A percentile compares a stretch with the other conserved stretches of the same genome.
These are phyloP conservation scores for Torymus aiolomorphi DNA, from an alignment of 2,888 invertebrate species.

Conservation along the genomic window DNA sequence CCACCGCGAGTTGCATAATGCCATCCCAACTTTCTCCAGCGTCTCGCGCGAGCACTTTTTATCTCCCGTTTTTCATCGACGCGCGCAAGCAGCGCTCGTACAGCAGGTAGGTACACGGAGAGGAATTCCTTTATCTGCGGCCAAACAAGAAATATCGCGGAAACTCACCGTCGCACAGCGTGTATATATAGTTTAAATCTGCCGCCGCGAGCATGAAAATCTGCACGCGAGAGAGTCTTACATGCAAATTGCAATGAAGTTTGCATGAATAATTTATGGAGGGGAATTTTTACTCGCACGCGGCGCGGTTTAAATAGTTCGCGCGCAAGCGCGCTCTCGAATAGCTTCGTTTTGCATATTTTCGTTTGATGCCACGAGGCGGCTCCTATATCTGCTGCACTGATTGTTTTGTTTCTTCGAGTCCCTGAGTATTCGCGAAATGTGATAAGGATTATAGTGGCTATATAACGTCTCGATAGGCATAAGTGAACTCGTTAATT, in stretches of 20 bases:
- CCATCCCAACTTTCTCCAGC: slow-evolving; percentile 39
- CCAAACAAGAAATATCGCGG: slow-evolving; percentile 7
- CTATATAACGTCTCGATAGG: too few relatives aligned
- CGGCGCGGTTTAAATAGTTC: slow-evolving; percentile 8
- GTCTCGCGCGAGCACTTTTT: not conserved
- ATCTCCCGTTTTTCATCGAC: slow-evolving; percentile 34
- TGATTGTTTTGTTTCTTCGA: too few relatives aligned
- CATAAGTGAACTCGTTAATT: too few relatives aligned
- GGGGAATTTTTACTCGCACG: not conserved
- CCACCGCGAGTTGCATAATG: slow-evolving; percentile 19
- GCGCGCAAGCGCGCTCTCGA: not conserved
- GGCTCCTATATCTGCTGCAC: too few relatives aligned
- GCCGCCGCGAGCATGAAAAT: too few relatives aligned
- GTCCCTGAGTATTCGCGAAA: too few relatives aligned
- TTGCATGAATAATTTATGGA: slow-evolving; percentile 31
- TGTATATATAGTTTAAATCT: too few relatives aligned
- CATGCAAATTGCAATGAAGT: slow-evolving; percentile 31
- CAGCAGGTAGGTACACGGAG: too few relatives aligned
- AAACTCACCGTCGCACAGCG: not conserved
- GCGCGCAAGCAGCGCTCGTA: not conserved
- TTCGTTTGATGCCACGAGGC: not conserved
- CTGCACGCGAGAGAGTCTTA: not conserved
- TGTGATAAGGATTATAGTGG: too few relatives aligned
- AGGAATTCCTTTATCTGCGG: slow-evolving; percentile 26
- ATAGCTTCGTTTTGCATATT: slow-evolving; percentile 19